phyloP scores from a whole-genome alignment of 2,888 invertebrate species.

The Cepaea hortensis region DNA sequence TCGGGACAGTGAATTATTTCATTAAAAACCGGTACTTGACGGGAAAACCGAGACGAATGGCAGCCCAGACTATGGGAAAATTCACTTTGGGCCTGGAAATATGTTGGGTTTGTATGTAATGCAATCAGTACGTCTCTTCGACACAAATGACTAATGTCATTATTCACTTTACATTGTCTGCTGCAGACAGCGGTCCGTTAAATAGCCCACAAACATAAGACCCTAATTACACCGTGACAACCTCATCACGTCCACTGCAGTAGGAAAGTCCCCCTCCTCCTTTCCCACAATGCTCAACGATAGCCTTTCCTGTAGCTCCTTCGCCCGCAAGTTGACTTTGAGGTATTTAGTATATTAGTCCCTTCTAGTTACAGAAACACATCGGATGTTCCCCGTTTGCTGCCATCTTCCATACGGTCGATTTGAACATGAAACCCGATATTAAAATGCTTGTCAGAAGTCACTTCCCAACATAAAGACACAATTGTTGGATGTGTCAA shows the following conservation, averaged over 20 bases:
- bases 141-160: constrained; percentile 23
- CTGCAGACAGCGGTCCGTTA: constrained; percentile 16
- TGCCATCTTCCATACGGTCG: constrained; percentile 22
- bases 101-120: constrained; percentile 15
- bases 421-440: constrained; percentile 40
- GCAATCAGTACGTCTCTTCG: neutral
- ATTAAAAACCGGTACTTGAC: no score
- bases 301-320: neutral
- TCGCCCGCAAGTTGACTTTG: constrained; percentile 4
- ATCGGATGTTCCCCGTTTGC: neutral
- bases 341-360: constrained; percentile 35
- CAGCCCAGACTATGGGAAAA: neutral
- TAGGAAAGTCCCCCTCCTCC: neutral
- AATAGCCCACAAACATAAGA: constrained; percentile 14
- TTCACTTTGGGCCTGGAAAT: neutral
- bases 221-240: constrained; percentile 10
- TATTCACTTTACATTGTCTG: constrained; percentile 27
- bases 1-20: no score
- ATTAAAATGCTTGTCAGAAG: constrained; percentile 46
- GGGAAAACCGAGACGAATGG: no score
- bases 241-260: constrained; percentile 8
- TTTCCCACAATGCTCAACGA: neutral
- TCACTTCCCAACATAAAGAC: constrained; percentile 30
- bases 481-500: constrained; percentile 42
- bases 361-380: neutral